These are phyloP conservation scores for Amiota minor DNA, from an alignment of 2,888 invertebrate genomes.

Conservation along the genomic window DNA sequence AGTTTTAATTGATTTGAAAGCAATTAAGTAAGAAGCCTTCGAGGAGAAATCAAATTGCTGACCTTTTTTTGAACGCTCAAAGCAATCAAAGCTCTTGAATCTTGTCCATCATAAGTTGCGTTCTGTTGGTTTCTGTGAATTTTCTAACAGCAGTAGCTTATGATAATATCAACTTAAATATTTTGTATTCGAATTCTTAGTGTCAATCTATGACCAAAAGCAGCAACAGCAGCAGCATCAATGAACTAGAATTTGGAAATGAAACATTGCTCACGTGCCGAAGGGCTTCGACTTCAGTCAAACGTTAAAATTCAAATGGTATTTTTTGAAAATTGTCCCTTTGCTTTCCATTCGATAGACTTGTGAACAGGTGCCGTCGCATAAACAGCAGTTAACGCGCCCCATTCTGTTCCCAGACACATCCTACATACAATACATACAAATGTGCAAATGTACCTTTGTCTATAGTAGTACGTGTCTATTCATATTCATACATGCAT, in stretches of 20 bases:
- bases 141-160: not conserved
- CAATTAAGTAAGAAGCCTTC: constrained; percentile 3
- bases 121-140: not conserved
- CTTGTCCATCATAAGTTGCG: not conserved
- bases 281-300: not conserved
- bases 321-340: constrained; percentile 4
- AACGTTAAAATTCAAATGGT: constrained; percentile 4
- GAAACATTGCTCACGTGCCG: not conserved
- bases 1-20: constrained; percentile 14
- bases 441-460: not conserved
- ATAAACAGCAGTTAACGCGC: not conserved
- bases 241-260: not conserved
- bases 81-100: not conserved
- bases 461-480: not conserved
- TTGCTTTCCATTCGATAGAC: not conserved
- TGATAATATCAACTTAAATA: not conserved
- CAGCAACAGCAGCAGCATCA: not conserved
- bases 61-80: constrained; percentile 1
- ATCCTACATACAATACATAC: not conserved
- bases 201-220: not conserved
- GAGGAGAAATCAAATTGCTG: not conserved
- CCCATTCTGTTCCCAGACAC: not conserved
- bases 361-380: not conserved
- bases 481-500: not conserved
- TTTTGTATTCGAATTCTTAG: not conserved